Conservation (phyloP, 2,888 invertebrate species). For the Oligia fasciuncula region DNA sequence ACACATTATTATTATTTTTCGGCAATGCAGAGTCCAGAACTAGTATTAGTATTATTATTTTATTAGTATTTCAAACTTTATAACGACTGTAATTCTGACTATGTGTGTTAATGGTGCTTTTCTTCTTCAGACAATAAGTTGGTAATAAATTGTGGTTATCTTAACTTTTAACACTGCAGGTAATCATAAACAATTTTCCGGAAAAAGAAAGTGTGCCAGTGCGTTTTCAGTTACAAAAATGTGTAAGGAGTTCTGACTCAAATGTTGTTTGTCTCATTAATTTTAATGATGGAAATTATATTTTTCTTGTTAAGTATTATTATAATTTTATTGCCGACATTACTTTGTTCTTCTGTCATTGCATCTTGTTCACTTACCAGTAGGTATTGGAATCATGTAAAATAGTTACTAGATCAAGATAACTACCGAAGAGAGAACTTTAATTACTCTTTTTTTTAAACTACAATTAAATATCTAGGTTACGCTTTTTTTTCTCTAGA, state of each 20-base stretch:
- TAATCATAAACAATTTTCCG: conserved; percentile 6
- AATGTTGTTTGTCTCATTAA: neutral
- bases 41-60: too few species aligned
- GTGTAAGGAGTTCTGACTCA: neutral
- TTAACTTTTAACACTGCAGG: neutral
- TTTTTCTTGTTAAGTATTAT: neutral
- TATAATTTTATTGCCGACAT: neutral
- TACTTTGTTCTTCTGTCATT: neutral
- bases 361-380: too few species aligned
- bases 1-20: neutral
- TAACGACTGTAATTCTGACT: neutral
- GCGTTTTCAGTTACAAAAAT: conserved; percentile 15
- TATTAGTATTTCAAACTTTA: neutral
- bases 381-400: neutral
- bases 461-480: neutral
- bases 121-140: neutral
- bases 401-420: neutral
- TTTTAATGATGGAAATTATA: conserved; percentile 2
- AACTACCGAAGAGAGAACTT: neutral
- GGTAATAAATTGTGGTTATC: neutral
- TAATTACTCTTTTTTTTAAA: neutral
- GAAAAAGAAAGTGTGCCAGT: conserved; percentile 28
- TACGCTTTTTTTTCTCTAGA: neutral
- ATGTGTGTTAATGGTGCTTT: neutral
- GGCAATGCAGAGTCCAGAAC: neutral